Base-by-base conservation (phyloP, 2,888 invertebrate genomes). In the Sinohyriopsis cumingii region DNA sequence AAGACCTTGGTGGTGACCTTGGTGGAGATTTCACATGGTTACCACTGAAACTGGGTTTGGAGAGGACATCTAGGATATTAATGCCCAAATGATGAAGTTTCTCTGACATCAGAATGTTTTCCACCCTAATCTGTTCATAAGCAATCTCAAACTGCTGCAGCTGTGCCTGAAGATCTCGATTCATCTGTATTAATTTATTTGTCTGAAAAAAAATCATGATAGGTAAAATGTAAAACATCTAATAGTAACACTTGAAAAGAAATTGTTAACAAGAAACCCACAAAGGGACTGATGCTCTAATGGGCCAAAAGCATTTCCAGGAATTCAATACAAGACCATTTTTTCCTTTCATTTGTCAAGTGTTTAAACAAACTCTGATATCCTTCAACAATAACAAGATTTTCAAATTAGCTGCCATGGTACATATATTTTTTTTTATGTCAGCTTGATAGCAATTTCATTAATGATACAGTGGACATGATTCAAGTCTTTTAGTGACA, bases 101-200 rank as follows among this genome's bases (percentile, higher is more conserved):
- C 20, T 82, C 79, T 63, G 81, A 82, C 71, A 86, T 76, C 55
- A 79, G 72, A 19, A 79, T 71, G 68, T 83, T 84, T 67, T 86
- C 86, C 45, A 76, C 73, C 59, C 79, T 78, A 19, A 81, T 75
- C 63, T 84, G 83, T 66, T 82, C 82, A 68, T 82, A 84, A n/a
- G 80, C 77, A 62, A 80, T 71, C 72, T 86, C 83, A 65, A 82
- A 80, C 56, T 84, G 84, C 64, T 81, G 80, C 53, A 84, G 75
- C 15, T 83, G 73, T 19, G 75, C 67, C 61, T 81, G 78, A 55
- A 84, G 66, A 53, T 84, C 86, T 57, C 74, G 76, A 67, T 82
- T 82, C 45, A 81, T 75, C 67, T 80, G 81, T 57, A 77, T 57
- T 28, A 77, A 71, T 66, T 81, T 82, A 33, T 71, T 63, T 55